A percentile compares a stretch with the other conserved stretches of the same genome.
phyloP scores from a whole-genome alignment of 2,888 invertebrate genomes.

The Andrena praecox region DNA sequence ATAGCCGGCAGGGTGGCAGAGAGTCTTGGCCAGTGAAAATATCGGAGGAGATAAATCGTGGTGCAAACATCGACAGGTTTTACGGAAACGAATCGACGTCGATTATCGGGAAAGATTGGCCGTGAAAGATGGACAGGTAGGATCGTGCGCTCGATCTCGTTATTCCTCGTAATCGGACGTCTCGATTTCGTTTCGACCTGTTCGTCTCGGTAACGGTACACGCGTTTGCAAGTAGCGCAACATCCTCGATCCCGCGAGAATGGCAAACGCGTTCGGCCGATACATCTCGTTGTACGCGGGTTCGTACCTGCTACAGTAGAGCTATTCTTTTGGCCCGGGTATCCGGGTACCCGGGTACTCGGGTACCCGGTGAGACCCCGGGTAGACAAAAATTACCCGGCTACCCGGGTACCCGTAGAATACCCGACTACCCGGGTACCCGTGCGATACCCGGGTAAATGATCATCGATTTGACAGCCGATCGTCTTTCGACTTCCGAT shows the following conservation, averaged over 20 bases:
- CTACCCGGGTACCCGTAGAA: no score
- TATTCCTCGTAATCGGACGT: neutral
- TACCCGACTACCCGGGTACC: no score
- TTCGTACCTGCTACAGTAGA: neutral
- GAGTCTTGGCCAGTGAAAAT: neutral
- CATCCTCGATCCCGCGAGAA: no score
- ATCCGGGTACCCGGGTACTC: no score
- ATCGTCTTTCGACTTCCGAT: no score
- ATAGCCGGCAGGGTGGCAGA: neutral
- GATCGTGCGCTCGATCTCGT: neutral
- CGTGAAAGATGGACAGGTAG: neutral
- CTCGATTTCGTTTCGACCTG: neutral
- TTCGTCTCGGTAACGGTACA: neutral
- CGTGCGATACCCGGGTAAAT: no score
- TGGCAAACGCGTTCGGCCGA: no score
- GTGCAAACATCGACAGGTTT: slow-evolving; percentile 30
- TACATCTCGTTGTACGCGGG: no score
- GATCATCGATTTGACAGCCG: no score
- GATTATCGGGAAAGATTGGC: slow-evolving; percentile 18
- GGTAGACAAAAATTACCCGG: no score
- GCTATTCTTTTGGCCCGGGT: no score
- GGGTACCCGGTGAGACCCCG: no score
- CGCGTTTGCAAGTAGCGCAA: neutral
- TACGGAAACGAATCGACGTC: neutral
- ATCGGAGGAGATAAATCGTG: neutral